Evolutionary conservation across 2,113 vertebrate species (phyloP).

Genomic region (Alces alces): DNA sequence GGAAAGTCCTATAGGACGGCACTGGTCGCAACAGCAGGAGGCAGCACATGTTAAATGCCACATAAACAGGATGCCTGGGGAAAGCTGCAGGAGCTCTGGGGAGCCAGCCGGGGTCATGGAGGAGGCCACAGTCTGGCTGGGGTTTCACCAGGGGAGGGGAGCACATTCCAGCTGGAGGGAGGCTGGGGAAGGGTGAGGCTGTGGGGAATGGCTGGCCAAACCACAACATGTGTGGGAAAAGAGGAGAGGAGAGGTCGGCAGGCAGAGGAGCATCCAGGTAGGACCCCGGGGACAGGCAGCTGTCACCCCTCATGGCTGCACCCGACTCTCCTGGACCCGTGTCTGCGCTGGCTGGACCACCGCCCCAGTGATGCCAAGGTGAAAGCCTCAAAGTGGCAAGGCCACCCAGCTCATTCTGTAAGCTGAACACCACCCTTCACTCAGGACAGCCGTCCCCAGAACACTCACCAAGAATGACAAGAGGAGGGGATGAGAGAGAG

Average conservation of each 20-base stretch:
- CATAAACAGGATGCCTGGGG: not conserved
- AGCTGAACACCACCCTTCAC: not conserved
- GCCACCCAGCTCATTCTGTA: no score
- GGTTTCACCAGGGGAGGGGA: not conserved
- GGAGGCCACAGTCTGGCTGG: not conserved
- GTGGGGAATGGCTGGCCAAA: fast-evolving
- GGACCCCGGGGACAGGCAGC: no score
- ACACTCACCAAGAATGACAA: no score
- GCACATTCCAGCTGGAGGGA: not conserved
- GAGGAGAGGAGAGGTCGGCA: not conserved
- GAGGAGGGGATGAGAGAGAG: no score
- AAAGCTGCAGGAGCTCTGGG: not conserved
- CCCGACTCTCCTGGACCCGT: fast-evolving
- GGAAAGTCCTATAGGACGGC: fast-evolving
- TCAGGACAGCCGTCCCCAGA: no score
- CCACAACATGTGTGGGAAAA: fast-evolving
- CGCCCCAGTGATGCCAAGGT: fast-evolving
- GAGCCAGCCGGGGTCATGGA: fast-evolving
- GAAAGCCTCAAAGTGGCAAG: fast-evolving
- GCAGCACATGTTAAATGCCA: not conserved
- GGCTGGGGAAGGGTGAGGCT: not conserved
- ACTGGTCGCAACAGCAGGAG: fast-evolving
- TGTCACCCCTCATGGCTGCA: fast-evolving
- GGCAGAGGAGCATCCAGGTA: fast-evolving
- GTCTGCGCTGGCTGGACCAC: not conserved